Base-by-base conservation (phyloP, 2,888 invertebrate genomes). In the Brachycybe producta region DNA sequence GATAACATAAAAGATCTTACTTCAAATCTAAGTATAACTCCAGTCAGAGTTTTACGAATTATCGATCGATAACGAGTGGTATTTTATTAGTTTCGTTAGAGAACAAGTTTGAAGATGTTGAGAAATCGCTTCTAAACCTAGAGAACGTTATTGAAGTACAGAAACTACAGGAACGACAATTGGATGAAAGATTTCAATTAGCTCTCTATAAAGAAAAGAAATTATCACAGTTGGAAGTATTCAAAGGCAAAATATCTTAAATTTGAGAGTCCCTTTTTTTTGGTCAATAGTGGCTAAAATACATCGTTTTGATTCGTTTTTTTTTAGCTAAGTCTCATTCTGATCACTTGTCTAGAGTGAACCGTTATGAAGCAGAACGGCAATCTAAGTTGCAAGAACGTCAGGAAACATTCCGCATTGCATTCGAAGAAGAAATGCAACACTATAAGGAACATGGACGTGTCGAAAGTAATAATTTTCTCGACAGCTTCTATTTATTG, bases 201-300 rank as follows among this genome's bases (percentile, higher is more conserved):
- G 75, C 77, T 17, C 65, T 80, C 56, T 81, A 81, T 58, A 77
- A 80, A 63, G 78, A 80, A 58, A 78, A 77, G 59, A 81, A 81
- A 68, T 70, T 80, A 64, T 65, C 67, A 11, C 71, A 73, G 56
- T 61, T 74, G 26, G 71, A 73, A 60, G 60, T 65, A 53, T 61
- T 69, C 24, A 71, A 71, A 69, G 76, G 82, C 82, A 65, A 61
- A 61, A n/a, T 41, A 28, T 11, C 15, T 7, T 1, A 21, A 15
- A 21, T 11, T 26, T 27, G 24, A 24, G 32, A 2, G 13, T 8
- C 35, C 38, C 19, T 32, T 13, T 26, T 48, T 23, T 49, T 11
- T 27, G 32, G 32, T 32, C 32, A 11, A 11, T n/a, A 32, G 32
- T n/a, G n/a, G 32, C n/a, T 32, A 11, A 32, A n/a, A 11, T 32